Evolutionary conservation across 2,113 vertebrate genomes (phyloP).

Genomic region (Sinosuthora webbiana): DNA sequence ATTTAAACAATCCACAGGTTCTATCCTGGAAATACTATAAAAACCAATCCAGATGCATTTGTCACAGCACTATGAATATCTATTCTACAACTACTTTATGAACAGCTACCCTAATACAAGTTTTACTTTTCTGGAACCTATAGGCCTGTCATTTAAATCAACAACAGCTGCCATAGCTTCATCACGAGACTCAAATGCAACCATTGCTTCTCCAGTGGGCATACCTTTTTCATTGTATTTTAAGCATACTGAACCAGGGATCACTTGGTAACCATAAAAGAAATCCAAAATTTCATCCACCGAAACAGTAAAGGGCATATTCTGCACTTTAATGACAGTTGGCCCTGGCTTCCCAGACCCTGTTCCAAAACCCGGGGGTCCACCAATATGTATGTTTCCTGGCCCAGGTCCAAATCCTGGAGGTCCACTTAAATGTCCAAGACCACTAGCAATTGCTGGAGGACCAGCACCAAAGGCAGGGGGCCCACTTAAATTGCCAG

Average conservation of each 20-base stretch:
- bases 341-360: slow-evolving; percentile 87
- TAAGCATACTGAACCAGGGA: slow-evolving; percentile 94
- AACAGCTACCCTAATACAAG: slow-evolving; percentile 88
- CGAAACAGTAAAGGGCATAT: slow-evolving; percentile 98
- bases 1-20: slow-evolving; percentile 76
- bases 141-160: slow-evolving; percentile 97
- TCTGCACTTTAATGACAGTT: slow-evolving; percentile 94
- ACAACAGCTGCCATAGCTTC: slow-evolving; percentile 95
- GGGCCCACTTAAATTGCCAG: slow-evolving; percentile 77
- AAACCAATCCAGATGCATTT: slow-evolving; percentile 79
- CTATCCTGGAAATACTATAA: slow-evolving; percentile 77
- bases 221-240: slow-evolving; percentile 97
- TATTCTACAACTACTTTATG: slow-evolving; percentile 71
- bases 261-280: slow-evolving; percentile 97
- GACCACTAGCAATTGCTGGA: slow-evolving; percentile 76
- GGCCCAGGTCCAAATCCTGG: slow-evolving; percentile 80
- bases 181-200: slow-evolving; percentile 94
- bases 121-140: slow-evolving; percentile 96
- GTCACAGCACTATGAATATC: slow-evolving; percentile 78
- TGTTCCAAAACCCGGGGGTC: slow-evolving; percentile 81
- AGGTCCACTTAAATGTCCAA: slow-evolving; percentile 78
- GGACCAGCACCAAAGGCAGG: slow-evolving; percentile 84
- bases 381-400: slow-evolving; percentile 79
- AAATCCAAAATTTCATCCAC: slow-evolving; percentile 99
- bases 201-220: slow-evolving; percentile 98